phyloP scores from a whole-genome alignment of 2,113 vertebrate species.

The Todiramphus saurophagus region DNA sequence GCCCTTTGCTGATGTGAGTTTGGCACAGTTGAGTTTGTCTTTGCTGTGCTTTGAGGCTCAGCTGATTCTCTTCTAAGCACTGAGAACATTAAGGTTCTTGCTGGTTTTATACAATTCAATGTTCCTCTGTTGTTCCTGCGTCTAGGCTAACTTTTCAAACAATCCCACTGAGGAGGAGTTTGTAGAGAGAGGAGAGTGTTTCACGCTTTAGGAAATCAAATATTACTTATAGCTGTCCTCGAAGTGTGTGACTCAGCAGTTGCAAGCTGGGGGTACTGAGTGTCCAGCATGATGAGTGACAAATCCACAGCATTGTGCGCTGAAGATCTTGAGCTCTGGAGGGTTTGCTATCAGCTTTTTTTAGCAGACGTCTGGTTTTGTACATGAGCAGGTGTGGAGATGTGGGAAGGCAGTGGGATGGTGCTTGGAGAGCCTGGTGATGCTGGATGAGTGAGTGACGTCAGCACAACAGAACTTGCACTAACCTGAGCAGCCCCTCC shows the following conservation, averaged over 20 bases:
- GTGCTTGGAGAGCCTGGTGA: background rate
- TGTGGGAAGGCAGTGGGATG: background rate
- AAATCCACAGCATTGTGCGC: constrained; percentile 36
- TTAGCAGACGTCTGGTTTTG: constrained; percentile 4
- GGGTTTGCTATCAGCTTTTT: background rate
- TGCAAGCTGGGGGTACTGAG: constrained; percentile 21
- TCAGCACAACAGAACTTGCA: accelerated
- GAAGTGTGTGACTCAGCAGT: background rate
- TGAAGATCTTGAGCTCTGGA: constrained; percentile 42
- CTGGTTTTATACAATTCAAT: background rate
- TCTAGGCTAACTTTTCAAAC: background rate
- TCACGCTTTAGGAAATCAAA: constrained; percentile 33
- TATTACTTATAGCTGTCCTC: constrained; percentile 24
- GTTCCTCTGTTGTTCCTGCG: background rate
- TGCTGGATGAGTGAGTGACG: accelerated
- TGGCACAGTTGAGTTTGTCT: background rate
- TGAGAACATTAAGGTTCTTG: background rate
- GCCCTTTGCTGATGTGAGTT: background rate
- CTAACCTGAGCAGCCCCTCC: background rate
- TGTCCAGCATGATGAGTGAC: constrained; percentile 3
- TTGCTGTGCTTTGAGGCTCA: background rate
- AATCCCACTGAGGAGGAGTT: background rate
- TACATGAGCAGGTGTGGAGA: background rate
- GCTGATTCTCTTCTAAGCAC: background rate
- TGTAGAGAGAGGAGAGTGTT: background rate